Conservation (phyloP, 2,113 vertebrate genomes). For the Bufo bufo region DNA sequence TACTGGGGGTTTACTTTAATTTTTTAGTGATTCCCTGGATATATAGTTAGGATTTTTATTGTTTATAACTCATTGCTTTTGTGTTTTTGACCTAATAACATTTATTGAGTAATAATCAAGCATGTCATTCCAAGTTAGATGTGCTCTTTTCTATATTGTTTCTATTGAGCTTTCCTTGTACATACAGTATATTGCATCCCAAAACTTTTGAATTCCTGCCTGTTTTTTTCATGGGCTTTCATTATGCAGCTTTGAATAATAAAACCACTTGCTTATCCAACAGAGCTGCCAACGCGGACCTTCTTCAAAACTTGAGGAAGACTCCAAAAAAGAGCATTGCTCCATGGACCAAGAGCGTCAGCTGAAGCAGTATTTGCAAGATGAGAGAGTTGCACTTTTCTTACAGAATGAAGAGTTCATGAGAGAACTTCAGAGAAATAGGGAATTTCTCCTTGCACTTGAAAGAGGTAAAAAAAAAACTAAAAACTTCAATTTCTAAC, state of each 20-base stretch:
- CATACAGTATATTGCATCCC: too few relatives aligned
- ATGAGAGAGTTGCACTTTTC: slow-evolving; percentile 93
- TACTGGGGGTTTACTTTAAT: too few relatives aligned
- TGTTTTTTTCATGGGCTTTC: too few relatives aligned
- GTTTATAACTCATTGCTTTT: too few relatives aligned
- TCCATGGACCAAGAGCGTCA: slow-evolving; percentile 83
- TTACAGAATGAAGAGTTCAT: slow-evolving; percentile 98
- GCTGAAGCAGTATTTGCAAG: slow-evolving; percentile 94
- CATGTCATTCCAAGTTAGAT: too few relatives aligned
- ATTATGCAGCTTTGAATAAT: not conserved
- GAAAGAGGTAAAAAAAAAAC: slow-evolving; percentile 83
- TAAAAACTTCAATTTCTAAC: not conserved
- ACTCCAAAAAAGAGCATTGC: not conserved
- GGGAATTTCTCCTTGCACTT: slow-evolving; percentile 93
- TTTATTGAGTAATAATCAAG: too few relatives aligned
- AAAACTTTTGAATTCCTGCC: too few relatives aligned
- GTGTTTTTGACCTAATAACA: too few relatives aligned
- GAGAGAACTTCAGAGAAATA: slow-evolving; percentile 94
- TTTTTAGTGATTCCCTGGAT: too few relatives aligned
- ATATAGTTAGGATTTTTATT: too few relatives aligned
- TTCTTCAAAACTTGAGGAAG: slow-evolving; percentile 40
- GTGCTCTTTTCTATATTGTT: too few relatives aligned
- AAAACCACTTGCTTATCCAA: not conserved
- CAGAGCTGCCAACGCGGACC: slow-evolving; percentile 71
- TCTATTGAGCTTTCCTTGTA: too few relatives aligned